Percentiles rank a stretch among this genome's conserved stretches.
Conservation (phyloP, 2,797 vertebrate species). For the Sebastes jordani region DNA sequence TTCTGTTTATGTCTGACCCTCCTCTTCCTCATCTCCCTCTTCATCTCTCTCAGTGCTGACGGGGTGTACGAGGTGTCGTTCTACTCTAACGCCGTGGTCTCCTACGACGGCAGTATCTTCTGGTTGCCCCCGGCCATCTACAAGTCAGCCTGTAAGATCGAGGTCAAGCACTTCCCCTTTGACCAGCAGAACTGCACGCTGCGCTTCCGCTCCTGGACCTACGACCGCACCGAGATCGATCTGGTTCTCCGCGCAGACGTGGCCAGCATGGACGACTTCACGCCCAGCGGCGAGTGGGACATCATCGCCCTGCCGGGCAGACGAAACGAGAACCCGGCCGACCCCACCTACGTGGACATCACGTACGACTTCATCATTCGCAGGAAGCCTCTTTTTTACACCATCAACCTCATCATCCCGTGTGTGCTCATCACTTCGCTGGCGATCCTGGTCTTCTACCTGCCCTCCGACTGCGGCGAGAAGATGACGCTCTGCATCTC, state of each 20-base stretch:
- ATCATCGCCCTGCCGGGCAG: slow-evolving; percentile 95
- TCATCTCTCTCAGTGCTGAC: slow-evolving; percentile 83
- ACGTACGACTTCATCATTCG: slow-evolving; percentile 98
- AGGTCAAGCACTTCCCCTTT: slow-evolving; percentile 97
- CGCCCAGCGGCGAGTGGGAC: slow-evolving; percentile 97
- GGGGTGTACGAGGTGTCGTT: slow-evolving; percentile 99
- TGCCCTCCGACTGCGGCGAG: slow-evolving; percentile 95
- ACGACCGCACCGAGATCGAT: slow-evolving; percentile 95
- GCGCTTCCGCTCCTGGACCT: slow-evolving; percentile 98
- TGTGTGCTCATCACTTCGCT: slow-evolving; percentile 96
- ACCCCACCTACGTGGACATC: slow-evolving; percentile 96
- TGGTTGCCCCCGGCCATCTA: slow-evolving; percentile 98
- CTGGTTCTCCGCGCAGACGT: slow-evolving; percentile 92
- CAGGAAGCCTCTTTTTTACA: slow-evolving; percentile 96
- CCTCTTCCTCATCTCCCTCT: background rate
- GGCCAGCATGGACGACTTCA: slow-evolving; percentile 98
- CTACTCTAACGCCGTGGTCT: slow-evolving; percentile 96
- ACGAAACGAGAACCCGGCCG: slow-evolving; percentile 92
- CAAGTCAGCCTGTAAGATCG: slow-evolving; percentile 97
- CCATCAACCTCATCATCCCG: slow-evolving; percentile 97
- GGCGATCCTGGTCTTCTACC: slow-evolving; percentile 95
- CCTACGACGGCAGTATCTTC: slow-evolving; percentile 95
- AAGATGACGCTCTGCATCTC: slow-evolving; percentile 98
- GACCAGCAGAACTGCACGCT: slow-evolving; percentile 99
- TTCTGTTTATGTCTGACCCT: slow-evolving; percentile 17